phyloP scores from a whole-genome alignment of 2,888 invertebrate genomes.

The Strigamia crassipes region DNA sequence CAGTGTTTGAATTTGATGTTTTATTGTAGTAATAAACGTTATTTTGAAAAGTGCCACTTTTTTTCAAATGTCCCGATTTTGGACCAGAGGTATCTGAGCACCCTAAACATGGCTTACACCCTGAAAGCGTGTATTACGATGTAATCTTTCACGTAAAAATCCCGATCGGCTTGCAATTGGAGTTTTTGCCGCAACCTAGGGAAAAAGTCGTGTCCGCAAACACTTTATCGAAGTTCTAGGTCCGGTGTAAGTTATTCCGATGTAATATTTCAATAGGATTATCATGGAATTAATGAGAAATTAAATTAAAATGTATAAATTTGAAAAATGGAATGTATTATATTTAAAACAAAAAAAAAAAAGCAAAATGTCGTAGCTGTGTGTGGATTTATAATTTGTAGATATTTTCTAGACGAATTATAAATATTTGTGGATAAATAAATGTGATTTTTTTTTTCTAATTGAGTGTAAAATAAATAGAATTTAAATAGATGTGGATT shows the following conservation, averaged over 20 bases:
- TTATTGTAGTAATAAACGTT: too few relatives aligned
- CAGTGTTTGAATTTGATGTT: too few relatives aligned
- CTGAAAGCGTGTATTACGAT: too few relatives aligned
- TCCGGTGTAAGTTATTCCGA: background rate
- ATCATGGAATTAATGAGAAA: background rate
- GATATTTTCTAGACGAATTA: slow-evolving; percentile 1
- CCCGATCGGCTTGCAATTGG: too few relatives aligned
- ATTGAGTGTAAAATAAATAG: background rate
- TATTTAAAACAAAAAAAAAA: too few relatives aligned
- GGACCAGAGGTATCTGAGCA: too few relatives aligned
- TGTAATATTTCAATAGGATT: slow-evolving; percentile 1
- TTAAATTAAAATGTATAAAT: background rate
- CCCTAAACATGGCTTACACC: too few relatives aligned
- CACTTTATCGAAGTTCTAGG: background rate
- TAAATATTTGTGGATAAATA: background rate
- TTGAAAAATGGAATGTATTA: background rate
- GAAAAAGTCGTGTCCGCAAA: too few relatives aligned
- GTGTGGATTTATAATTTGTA: background rate
- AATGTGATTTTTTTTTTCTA: slow-evolving; percentile 8
- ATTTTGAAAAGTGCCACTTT: too few relatives aligned
- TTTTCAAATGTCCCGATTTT: too few relatives aligned
- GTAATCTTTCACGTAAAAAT: too few relatives aligned
- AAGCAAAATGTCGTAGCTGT: background rate
- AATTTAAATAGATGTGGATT: background rate
- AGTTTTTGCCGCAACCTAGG: too few relatives aligned